Conservation (phyloP, 1,140 invertebrate genomes). For the Scaptomyza graminum region DNA sequence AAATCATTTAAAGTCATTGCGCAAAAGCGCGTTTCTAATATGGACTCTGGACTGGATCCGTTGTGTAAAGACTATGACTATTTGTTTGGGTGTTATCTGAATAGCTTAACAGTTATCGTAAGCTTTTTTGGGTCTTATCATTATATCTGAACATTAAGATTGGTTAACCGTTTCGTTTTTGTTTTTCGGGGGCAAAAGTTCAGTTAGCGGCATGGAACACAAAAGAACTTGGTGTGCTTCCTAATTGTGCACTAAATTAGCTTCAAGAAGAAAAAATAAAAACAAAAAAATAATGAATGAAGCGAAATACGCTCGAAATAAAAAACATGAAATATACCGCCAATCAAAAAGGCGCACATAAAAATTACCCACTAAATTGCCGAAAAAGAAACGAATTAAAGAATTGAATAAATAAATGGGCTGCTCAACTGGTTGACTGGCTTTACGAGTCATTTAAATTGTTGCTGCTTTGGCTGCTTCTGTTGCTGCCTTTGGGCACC, state of each 20-base stretch:
- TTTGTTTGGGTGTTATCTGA: slow-evolving; percentile 47
- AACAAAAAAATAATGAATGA: slow-evolving; percentile 61
- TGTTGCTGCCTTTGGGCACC: slow-evolving; percentile 43
- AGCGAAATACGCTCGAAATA: slow-evolving; percentile 25
- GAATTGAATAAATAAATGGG: slow-evolving; percentile 43
- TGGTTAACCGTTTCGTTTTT: slow-evolving; percentile 1
- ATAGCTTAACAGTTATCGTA: slow-evolving; percentile 65
- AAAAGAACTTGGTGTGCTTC: slow-evolving; percentile 70
- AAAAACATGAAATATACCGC: slow-evolving; percentile 72
- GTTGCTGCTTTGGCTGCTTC: slow-evolving; percentile 16
- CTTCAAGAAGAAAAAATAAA: slow-evolving; percentile 16
- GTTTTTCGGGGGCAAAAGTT: slow-evolving; percentile 54
- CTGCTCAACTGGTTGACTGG: slow-evolving; percentile 27
- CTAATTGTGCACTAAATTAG: slow-evolving; percentile 79
- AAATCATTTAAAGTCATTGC: slow-evolving; percentile 38
- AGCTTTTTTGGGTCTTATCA: slow-evolving; percentile 61
- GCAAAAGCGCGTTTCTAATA: slow-evolving; percentile 21
- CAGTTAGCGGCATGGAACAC: slow-evolving; percentile 64
- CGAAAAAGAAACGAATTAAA: slow-evolving; percentile 64
- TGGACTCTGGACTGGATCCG: slow-evolving; percentile 48
- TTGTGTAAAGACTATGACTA: slow-evolving; percentile 5
- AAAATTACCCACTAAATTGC: slow-evolving; percentile 74
- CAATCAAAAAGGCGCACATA: slow-evolving; percentile 79
- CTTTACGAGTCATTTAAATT: slow-evolving; percentile 52
- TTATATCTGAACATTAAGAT: slow-evolving; percentile 56